phyloP scores from a whole-genome alignment of 2,797 vertebrate species.

The Labroides dimidiatus region DNA sequence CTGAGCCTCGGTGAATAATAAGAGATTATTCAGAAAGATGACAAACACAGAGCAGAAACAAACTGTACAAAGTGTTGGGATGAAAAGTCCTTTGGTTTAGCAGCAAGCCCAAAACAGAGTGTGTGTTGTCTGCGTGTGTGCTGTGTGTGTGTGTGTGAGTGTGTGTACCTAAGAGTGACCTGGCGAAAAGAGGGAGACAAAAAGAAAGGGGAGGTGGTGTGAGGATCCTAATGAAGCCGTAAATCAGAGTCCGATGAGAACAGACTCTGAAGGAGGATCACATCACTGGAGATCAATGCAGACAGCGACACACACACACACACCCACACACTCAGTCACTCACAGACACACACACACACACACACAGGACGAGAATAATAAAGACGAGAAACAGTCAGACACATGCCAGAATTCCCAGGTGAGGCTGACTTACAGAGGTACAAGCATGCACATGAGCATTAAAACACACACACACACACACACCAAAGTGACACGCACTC shows the following conservation, averaged over 20 bases:
- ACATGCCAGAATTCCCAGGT: conserved; percentile 59
- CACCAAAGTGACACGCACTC: conserved; percentile 37
- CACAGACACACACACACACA: conserved; percentile 45
- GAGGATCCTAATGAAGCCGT: conserved; percentile 80
- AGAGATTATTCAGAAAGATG: conserved; percentile 76
- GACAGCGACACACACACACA: conserved; percentile 51
- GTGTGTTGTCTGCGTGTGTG: conserved; percentile 27
- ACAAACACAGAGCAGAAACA: conserved; percentile 69
- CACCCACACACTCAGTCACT: conserved; percentile 40
- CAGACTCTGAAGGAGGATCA: conserved; percentile 78
- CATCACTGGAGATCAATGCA: conserved; percentile 81
- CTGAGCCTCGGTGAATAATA: conserved; percentile 74
- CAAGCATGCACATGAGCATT: conserved; percentile 38
- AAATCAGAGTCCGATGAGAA: conserved; percentile 81
- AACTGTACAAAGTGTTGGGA: conserved; percentile 62
- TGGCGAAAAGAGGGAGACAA: conserved; percentile 60
- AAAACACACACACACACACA: conserved; percentile 32
- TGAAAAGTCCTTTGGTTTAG: conserved; percentile 57
- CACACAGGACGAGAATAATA: conserved; percentile 40
- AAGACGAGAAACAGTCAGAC: conserved; percentile 61
- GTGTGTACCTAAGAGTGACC: conserved; percentile 54
- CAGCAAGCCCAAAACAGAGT: conserved; percentile 8
- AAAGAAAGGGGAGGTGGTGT: conserved; percentile 64
- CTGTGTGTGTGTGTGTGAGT: conserved; percentile 19
- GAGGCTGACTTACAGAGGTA: conserved; percentile 53